Percentiles rank a stretch among this genome's conserved stretches.
phyloP scores from a whole-genome alignment of 1,140 invertebrate species.

The Melitaea cinxia region DNA sequence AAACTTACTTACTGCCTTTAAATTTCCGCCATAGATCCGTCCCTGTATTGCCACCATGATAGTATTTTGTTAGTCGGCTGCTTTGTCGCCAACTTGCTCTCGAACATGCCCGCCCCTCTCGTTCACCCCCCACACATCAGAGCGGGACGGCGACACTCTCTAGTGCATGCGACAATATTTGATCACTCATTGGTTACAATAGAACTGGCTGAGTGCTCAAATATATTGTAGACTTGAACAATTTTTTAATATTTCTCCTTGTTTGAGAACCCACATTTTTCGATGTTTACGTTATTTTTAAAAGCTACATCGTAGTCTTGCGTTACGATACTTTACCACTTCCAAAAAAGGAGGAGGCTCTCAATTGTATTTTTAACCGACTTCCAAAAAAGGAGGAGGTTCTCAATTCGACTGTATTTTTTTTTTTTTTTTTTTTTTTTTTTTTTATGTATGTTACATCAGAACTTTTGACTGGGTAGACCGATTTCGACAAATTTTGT shows the following conservation, averaged over 20 bases:
- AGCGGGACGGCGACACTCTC: constrained; percentile 41
- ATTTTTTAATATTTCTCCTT: constrained; percentile 53
- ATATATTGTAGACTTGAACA: constrained; percentile 46
- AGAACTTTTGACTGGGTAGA: too few species aligned
- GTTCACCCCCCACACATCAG: constrained; percentile 30
- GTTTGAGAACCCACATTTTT: constrained; percentile 42
- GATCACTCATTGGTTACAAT: constrained; percentile 70
- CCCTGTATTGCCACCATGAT: constrained; percentile 74
- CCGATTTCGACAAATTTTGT: too few species aligned
- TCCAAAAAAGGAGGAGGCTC: too few species aligned
- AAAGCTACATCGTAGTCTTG: constrained; percentile 20
- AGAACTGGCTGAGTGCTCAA: constrained; percentile 43
- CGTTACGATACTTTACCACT: constrained; percentile 13
- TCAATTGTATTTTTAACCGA: too few species aligned
- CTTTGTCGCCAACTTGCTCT: constrained; percentile 63
- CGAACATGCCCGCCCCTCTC: constrained; percentile 36
- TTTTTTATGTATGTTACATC: too few species aligned
- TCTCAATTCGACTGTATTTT: too few species aligned
- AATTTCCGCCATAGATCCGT: constrained; percentile 35
- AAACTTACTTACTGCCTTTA: neutral
- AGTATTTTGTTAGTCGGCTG: constrained; percentile 77
- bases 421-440: too few species aligned
- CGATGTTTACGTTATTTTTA: constrained; percentile 29
- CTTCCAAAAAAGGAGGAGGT: too few species aligned
- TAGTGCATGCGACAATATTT: constrained; percentile 61